These are phyloP conservation scores for Stegostoma tigrinum DNA, from an alignment of 2,113 vertebrate genomes.

Conservation along the genomic window DNA sequence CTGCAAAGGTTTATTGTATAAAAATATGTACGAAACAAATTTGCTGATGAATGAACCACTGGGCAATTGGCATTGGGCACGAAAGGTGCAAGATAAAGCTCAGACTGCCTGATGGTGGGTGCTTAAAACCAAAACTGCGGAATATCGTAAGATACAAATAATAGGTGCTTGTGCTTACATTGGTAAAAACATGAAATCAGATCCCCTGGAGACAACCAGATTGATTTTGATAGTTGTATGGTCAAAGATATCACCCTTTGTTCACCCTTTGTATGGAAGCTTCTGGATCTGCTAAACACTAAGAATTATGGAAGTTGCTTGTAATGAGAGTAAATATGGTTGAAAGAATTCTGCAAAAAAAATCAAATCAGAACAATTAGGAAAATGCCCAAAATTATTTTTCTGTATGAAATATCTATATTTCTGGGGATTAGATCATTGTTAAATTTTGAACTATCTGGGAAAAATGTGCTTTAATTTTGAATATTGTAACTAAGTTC, in stretches of 20 bases:
- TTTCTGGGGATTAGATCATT: not conserved
- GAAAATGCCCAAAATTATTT: not conserved
- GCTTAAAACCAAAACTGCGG: not conserved
- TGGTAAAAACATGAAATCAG: not conserved
- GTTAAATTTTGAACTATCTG: not conserved
- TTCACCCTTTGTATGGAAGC: too few species aligned
- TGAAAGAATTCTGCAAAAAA: too few species aligned
- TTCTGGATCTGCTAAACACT: too few species aligned
- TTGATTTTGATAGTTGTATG: too few species aligned
- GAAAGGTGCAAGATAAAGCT: not conserved
- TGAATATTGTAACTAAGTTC: not conserved
- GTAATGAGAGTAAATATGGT: too few species aligned
- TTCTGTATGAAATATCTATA: not conserved
- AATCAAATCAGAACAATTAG: too few species aligned
- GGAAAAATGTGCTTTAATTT: not conserved
- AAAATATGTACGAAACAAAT: not conserved
- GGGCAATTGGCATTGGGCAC: not conserved
- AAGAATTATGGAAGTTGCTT: too few species aligned
- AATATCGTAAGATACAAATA: not conserved
- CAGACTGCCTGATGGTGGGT: not conserved
- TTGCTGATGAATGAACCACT: not conserved
- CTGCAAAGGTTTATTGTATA: not conserved
- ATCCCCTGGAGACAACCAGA: not conserved
- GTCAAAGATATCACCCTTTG: too few species aligned
- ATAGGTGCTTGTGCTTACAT: not conserved